phyloP scores from a whole-genome alignment of 2,113 vertebrate species.

The Ictidomys tridecemlineatus region DNA sequence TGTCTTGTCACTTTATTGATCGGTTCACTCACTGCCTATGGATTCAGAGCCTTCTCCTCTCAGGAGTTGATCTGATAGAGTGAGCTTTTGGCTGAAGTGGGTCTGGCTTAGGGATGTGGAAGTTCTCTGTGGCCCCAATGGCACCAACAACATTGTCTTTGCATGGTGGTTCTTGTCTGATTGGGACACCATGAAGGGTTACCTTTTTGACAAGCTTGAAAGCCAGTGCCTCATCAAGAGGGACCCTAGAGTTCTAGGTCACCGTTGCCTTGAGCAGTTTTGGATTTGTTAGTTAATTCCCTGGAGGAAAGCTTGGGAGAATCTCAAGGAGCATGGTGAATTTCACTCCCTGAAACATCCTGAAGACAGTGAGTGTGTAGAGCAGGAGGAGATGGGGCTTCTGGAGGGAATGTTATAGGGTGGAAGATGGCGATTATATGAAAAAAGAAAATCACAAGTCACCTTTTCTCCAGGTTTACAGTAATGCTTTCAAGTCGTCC shows the following conservation, averaged over 20 bases:
- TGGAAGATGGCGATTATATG: background rate
- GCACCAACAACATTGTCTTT: background rate
- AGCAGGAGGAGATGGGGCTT: background rate
- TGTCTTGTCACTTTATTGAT: background rate
- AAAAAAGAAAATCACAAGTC: background rate
- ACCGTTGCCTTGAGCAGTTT: background rate
- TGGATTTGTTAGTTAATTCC: background rate
- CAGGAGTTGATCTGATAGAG: background rate
- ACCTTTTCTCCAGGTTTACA: background rate
- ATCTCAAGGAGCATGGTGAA: background rate
- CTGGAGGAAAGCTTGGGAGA: background rate
- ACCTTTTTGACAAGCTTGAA: background rate
- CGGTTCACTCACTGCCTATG: background rate
- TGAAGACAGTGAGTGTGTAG: background rate
- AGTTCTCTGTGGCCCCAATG: background rate
- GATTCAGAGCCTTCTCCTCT: background rate
- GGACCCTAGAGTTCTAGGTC: background rate
- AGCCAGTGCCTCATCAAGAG: background rate
- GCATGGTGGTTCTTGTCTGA: background rate
- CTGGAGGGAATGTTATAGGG: background rate
- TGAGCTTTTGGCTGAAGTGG: fast-evolving
- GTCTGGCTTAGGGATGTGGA: background rate
- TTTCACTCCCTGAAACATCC: background rate
- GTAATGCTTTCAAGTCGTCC: background rate
- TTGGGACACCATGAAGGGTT: background rate